Base-by-base conservation (phyloP, 1,140 invertebrate genomes). In the Anastrepha ludens region DNA sequence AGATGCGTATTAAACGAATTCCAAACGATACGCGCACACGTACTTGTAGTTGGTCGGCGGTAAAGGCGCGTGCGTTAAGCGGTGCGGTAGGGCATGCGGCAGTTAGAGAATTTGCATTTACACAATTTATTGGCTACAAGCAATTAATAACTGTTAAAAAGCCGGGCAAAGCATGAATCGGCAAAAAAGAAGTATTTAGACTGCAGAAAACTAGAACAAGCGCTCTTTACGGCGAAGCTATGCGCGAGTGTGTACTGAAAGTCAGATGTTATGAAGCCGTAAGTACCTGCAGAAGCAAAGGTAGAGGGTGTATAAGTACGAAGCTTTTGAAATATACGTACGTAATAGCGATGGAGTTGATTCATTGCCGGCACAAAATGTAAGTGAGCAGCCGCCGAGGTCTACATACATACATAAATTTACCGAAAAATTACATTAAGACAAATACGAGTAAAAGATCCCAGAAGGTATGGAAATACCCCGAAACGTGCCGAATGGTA, bases 81-180 rank as follows among this genome's bases (percentile, higher is more conserved):
- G 67, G 15, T 44, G 39, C 3, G 74, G 67, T 0, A 13, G 60
- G 15, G 60, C 60, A 13, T 62, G 11, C 60, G 15, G 2, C 4
- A 67, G 11, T 29, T 67, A 67, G 64, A 67, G 44, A 74, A 74
- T 74, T 74, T 74, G 41, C 74, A 55, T 81, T 44, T 55, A 55
- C 47, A 58, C 74, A 81, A 81, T 81, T 55, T 81, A 81, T 81
- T 81, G 47, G 74, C 74, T 55, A 55, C 44, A 81, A 81, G 74
- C 74, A 81, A 81, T 81, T 81, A 81, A 81, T 81, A 81, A 81
- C 74, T 81, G 74, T 81, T 81, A 55, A 81, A 50, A 15, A 74
- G 47, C 74, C 74, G 20, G 17, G n/a, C 47, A 29, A 81, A 55
- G 47, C 74, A 81, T 81, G 74, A 81, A 81, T 55, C 55, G 74